These are phyloP conservation scores for Apodemus agrarius DNA, from an alignment of 2,797 vertebrate genomes.

Conservation along the genomic window DNA sequence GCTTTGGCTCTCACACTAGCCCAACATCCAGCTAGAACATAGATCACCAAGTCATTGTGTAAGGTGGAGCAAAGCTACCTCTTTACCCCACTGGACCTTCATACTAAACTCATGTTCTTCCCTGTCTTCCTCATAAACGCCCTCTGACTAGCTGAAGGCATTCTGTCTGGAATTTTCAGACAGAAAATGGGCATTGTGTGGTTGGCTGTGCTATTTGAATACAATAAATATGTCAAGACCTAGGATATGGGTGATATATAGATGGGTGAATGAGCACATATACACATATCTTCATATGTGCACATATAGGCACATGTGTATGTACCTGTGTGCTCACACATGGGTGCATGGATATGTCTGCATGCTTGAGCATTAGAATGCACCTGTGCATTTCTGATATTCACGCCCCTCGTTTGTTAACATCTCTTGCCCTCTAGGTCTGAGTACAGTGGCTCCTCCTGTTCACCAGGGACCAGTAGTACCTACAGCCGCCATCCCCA, in stretches of 20 bases:
- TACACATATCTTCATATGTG: background rate
- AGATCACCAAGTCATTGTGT: background rate
- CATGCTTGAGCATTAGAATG: rapidly evolving
- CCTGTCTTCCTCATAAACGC: background rate
- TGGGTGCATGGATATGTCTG: background rate
- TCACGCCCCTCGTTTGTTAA: slow-evolving; percentile 25
- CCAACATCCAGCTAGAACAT: rapidly evolving
- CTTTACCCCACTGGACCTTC: background rate
- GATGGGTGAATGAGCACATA: too few species aligned
- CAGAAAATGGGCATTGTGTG: background rate
- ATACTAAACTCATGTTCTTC: too few species aligned
- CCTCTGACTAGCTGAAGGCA: background rate
- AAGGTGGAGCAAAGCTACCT: background rate
- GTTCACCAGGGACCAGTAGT: slow-evolving; percentile 88
- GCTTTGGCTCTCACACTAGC: background rate
- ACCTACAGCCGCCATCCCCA: slow-evolving; percentile 89
- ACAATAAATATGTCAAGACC: background rate
- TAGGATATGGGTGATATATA: background rate
- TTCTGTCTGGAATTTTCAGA: background rate
- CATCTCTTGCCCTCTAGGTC: slow-evolving; percentile 85
- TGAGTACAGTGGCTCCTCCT: slow-evolving; percentile 88
- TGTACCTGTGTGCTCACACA: background rate
- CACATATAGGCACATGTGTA: background rate
- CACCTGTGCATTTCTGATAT: background rate
- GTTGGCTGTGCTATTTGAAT: background rate